Conservation (phyloP, 2,113 vertebrate genomes). For the Vulpes vulpes region DNA sequence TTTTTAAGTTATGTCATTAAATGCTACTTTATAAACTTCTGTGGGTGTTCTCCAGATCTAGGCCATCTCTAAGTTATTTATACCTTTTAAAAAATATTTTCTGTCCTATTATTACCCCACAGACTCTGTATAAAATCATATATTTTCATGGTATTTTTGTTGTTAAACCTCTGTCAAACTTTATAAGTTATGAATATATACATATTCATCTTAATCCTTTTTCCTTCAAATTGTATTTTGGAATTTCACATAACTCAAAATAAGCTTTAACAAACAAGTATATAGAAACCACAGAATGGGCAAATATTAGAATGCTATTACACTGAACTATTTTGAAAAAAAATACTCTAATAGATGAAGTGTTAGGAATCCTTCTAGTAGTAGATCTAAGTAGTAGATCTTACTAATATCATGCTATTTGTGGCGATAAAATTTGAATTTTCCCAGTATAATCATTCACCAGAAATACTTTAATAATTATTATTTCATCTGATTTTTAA, state of each 20-base stretch:
- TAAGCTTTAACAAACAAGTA: neutral
- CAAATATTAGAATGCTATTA: neutral
- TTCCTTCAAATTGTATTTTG: neutral
- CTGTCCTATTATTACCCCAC: neutral
- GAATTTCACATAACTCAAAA: slow-evolving; percentile 9
- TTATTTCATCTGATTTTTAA: slow-evolving; percentile 8
- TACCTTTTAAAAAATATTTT: neutral
- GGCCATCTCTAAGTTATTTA: neutral
- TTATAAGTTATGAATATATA: neutral
- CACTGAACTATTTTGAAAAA: neutral
- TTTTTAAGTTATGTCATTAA: slow-evolving; percentile 55
- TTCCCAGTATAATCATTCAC: neutral
- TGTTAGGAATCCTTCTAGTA: neutral
- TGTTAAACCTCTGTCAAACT: neutral
- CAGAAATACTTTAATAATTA: neutral
- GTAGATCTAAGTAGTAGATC: neutral
- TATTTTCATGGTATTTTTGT: neutral
- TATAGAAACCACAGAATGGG: neutral
- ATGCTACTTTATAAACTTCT: neutral
- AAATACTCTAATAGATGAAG: neutral
- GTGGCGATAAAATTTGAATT: neutral
- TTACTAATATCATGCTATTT: neutral
- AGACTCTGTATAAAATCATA: neutral
- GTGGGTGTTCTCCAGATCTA: neutral
- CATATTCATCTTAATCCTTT: neutral